Evolutionary conservation across 1,140 invertebrate genomes (phyloP).

Genomic region (Drosophila prosaltans): DNA sequence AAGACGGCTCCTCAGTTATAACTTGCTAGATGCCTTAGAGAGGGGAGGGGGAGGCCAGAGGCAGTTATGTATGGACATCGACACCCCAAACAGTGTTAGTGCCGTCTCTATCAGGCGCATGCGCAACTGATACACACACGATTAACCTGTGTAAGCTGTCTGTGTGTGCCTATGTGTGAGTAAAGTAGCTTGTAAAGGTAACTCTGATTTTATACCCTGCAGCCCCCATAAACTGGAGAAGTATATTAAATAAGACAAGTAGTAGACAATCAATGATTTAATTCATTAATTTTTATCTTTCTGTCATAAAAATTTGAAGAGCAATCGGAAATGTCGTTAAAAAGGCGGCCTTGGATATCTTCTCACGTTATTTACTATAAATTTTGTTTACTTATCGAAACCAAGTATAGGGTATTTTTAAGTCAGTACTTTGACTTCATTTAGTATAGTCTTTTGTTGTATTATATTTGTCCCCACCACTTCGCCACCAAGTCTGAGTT

Average conservation of each 20-base stretch:
- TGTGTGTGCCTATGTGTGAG: slow-evolving; percentile 31
- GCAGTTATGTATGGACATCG: slow-evolving; percentile 59
- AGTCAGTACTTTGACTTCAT: not conserved
- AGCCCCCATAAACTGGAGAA: not conserved
- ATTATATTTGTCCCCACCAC: slow-evolving; percentile 10
- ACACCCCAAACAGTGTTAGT: slow-evolving; percentile 58
- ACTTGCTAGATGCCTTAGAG: not conserved
- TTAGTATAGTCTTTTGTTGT: not conserved
- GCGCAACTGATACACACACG: slow-evolving; percentile 48
- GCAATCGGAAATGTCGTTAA: no score
- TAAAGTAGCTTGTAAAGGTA: slow-evolving; percentile 63
- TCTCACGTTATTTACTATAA: no score
- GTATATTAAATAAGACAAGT: not conserved
- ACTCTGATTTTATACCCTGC: slow-evolving; percentile 47
- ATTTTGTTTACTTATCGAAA: no score
- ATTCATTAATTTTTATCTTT: no score
- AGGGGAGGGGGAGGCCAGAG: slow-evolving; percentile 22
- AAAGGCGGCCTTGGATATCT: no score
- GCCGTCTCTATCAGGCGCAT: slow-evolving; percentile 67
- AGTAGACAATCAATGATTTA: no score
- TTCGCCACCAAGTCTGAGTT: slow-evolving; percentile 51
- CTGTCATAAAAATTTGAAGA: no score
- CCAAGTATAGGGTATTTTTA: not conserved
- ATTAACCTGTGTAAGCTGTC: slow-evolving; percentile 18
- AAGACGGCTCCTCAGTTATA: slow-evolving; percentile 54